These are phyloP conservation scores for Galleria mellonella DNA, from an alignment of 1,140 invertebrate species.

Conservation along the genomic window DNA sequence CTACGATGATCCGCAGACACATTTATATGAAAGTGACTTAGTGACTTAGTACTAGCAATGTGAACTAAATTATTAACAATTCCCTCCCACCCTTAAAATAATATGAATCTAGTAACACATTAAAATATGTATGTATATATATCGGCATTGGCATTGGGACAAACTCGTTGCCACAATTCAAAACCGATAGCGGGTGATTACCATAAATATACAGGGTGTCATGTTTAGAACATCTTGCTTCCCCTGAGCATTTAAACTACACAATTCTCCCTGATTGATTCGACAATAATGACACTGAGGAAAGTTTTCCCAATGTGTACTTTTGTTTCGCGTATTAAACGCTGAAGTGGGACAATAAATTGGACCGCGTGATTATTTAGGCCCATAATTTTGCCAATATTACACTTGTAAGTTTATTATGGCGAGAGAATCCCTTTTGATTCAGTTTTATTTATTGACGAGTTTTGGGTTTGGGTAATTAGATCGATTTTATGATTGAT, in stretches of 20 bases:
- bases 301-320: slow-evolving; percentile 27
- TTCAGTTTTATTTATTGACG: slow-evolving; percentile 4
- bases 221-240: slow-evolving; percentile 21
- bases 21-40: too few species aligned
- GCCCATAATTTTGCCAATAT: slow-evolving; percentile 39
- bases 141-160: background rate
- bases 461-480: background rate
- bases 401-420: slow-evolving; percentile 26
- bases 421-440: slow-evolving; percentile 14
- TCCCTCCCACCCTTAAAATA: too few species aligned
- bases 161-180: too few species aligned
- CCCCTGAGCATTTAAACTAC: slow-evolving; percentile 30
- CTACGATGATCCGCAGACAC: too few species aligned
- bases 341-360: slow-evolving; percentile 51
- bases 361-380: slow-evolving; percentile 39
- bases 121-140: background rate
- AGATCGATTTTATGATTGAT: too few species aligned
- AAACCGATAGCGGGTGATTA: slow-evolving; percentile 24
- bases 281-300: slow-evolving; percentile 43
- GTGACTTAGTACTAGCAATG: too few species aligned
- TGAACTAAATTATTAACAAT: too few species aligned
- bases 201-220: slow-evolving; percentile 43
- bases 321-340: slow-evolving; percentile 50
- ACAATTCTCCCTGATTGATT: slow-evolving; percentile 48
- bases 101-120: too few species aligned